Evolutionary conservation across 2,797 vertebrate species (phyloP).

Genomic region (Euthynnus affinis): DNA sequence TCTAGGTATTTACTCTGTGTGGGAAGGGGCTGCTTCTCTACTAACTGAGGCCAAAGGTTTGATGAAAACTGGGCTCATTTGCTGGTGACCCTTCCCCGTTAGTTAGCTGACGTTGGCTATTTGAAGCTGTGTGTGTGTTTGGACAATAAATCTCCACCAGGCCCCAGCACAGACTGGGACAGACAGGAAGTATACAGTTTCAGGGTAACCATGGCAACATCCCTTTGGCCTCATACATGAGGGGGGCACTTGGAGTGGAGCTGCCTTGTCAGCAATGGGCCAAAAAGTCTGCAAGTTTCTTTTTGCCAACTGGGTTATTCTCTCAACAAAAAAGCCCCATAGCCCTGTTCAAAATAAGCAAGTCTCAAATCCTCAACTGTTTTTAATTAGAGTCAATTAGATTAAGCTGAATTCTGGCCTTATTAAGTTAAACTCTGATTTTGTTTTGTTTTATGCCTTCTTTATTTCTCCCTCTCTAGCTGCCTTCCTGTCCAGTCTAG

Average conservation of each 20-base stretch:
- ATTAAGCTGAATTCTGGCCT: conserved; percentile 34
- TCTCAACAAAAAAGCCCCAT: conserved; percentile 47
- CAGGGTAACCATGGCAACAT: conserved; percentile 81
- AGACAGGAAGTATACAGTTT: conserved; percentile 87
- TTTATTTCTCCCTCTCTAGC: conserved; percentile 77
- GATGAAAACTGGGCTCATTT: conserved; percentile 69
- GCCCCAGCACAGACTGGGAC: conserved; percentile 63
- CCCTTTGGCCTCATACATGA: conserved; percentile 68
- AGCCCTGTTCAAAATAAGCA: conserved; percentile 39
- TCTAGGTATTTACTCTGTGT: conserved; percentile 69
- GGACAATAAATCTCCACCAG: conserved; percentile 80
- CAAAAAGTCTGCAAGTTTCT: conserved; percentile 61
- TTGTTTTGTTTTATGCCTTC: conserved; percentile 15
- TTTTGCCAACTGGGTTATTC: conserved; percentile 49
- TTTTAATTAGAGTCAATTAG: conserved; percentile 49
- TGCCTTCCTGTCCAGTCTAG: conserved; percentile 95
- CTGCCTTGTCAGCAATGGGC: conserved; percentile 41
- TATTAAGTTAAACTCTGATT: conserved; percentile 38
- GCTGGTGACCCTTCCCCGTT: conserved; percentile 66
- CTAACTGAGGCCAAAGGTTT: conserved; percentile 67
- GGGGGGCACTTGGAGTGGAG: conserved; percentile 43
- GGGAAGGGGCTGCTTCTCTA: conserved; percentile 67
- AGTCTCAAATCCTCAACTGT: conserved; percentile 35
- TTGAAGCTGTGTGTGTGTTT: conserved; percentile 77
- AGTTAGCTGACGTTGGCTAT: conserved; percentile 66